Base-by-base conservation (phyloP, 2,113 vertebrate genomes). In the Salvelinus sp. region DNA sequence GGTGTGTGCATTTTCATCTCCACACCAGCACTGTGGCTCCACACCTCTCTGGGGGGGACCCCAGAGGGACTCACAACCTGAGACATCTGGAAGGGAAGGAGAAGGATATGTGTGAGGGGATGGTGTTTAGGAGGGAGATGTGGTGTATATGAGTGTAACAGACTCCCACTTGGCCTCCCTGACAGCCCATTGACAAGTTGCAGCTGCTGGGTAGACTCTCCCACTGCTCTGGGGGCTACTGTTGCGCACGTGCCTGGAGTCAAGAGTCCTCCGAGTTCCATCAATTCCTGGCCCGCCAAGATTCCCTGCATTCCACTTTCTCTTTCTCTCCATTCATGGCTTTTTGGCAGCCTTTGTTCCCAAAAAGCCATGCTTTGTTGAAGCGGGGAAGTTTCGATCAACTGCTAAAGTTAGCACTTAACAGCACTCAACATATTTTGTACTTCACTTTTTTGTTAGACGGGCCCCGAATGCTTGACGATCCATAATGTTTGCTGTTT, bases 171-270 rank as follows among this genome's bases (percentile, higher is more conserved):
- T 73, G 60, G 80, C 76, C 74, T 83, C 76, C 72, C 64, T 88
- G 90, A 89, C 90, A 89, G 84, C 82, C 74, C 80, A 80, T 66
- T 89, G 90, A 92, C 90, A 86, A 74, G 80, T 60, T 83, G 81
- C 82, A 89, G 88, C 87, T 91, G 89, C 79, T 63, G 78, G 79
- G 22, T 74, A 77, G 71, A 79, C 73, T 22, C 58, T 22, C 58
- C 58, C 58, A 7, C 58, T 73, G 81, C 70, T 79, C 75, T 60
- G 74, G 66, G 72, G 69, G 82, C 79, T 84, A 84, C 80, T 76
- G 81, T 75, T 76, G 81, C 63, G n/a, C 2, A 6, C 65, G 48
- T 47, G 68, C 64, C 71, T 85, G 62, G 57, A 81, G 73, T 75
- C 76, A 73, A 20, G 79, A 78, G 10, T 50, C n/a, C 63, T 70